Percentiles rank a stretch among this genome's conserved stretches.
phyloP scores from a whole-genome alignment of 2,113 vertebrate species.

The Caloenas nicobarica region DNA sequence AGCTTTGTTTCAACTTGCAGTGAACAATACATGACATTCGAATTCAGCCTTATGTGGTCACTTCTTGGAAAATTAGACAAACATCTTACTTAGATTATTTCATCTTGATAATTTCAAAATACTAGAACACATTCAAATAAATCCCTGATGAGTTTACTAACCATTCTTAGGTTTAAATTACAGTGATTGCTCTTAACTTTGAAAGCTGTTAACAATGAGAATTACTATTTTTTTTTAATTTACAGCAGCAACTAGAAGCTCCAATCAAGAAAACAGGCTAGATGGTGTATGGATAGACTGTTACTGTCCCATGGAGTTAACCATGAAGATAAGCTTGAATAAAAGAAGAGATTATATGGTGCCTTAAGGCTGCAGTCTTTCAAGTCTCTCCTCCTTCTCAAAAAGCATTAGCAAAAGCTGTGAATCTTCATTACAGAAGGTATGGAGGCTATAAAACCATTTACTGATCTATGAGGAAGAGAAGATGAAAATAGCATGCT shows the following conservation, averaged over 20 bases:
- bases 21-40: background rate
- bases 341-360: background rate
- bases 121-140: background rate
- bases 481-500: background rate
- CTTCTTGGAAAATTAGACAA: background rate
- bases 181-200: background rate
- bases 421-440: background rate
- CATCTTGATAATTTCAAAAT: background rate
- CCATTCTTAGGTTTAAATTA: background rate
- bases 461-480: background rate
- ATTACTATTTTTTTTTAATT: background rate
- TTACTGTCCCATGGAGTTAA: background rate
- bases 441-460: background rate
- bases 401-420: background rate
- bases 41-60: background rate
- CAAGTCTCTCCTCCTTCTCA: background rate
- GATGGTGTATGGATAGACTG: background rate
- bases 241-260: background rate
- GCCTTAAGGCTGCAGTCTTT: background rate
- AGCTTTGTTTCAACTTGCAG: background rate
- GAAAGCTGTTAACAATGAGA: background rate
- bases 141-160: background rate
- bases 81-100: background rate
- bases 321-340: background rate
- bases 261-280: background rate